Conservation (phyloP, 1,140 invertebrate genomes). For the Trinorchestia longiramus region DNA sequence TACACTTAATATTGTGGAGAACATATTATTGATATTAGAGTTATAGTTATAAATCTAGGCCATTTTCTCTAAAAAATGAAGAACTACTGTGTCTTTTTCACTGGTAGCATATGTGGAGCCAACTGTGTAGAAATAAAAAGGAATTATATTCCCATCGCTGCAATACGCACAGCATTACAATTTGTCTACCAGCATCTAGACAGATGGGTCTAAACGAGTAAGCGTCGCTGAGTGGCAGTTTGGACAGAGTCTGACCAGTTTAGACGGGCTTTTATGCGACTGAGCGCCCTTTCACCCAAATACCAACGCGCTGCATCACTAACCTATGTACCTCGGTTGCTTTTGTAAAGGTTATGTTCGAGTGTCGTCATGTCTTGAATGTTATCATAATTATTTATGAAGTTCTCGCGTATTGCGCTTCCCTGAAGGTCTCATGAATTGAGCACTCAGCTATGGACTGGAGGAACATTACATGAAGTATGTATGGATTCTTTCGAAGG, state of each 20-base stretch:
- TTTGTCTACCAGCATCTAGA: not conserved
- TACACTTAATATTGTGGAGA: not conserved
- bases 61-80: not conserved
- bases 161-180: not conserved
- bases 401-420: not conserved
- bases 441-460: not conserved
- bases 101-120: not conserved
- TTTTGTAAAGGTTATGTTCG: not conserved
- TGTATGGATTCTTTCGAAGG: not conserved
- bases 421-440: not conserved
- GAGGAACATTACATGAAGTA: not conserved
- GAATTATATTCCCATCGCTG: not conserved
- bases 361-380: not conserved
- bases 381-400: not conserved
- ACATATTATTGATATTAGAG: not conserved
- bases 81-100: not conserved
- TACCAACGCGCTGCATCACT: not conserved
- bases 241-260: not conserved
- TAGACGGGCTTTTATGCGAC: not conserved
- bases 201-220: not conserved
- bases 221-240: not conserved
- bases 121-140: not conserved
- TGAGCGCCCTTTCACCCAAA: not conserved
- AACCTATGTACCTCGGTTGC: not conserved
- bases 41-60: not conserved